Conservation (phyloP, 35 echinoderm and acorn worm genomes). For the Ophiothrix spiculata region DNA sequence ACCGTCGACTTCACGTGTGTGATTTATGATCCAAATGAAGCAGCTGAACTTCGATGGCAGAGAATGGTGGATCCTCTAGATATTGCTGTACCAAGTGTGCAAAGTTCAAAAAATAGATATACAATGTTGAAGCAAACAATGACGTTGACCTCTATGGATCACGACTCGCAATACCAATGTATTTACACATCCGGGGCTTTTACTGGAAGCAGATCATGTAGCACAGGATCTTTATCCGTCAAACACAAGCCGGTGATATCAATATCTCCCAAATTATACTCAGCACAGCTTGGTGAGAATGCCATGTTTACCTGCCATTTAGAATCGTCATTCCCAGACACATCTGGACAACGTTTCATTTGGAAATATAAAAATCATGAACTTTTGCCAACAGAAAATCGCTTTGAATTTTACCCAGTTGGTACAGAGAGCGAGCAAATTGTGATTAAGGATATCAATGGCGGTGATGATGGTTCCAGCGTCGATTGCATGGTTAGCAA, state of each 20-base stretch:
- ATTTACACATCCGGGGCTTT: neutral
- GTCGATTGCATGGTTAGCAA: slow-evolving; percentile 37
- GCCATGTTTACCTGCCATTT: slow-evolving; percentile 39
- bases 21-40: neutral
- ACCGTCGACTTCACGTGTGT: slow-evolving; percentile 62
- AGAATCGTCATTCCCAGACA: slow-evolving; percentile 30
- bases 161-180: slow-evolving; percentile 39
- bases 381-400: neutral
- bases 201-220: slow-evolving; percentile 11
- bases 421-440: neutral
- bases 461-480: slow-evolving; percentile 17
- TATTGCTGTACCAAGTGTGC: neutral
- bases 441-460: slow-evolving; percentile 6
- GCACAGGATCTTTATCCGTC: slow-evolving; percentile 38
- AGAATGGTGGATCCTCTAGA: neutral
- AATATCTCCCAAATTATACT: slow-evolving; percentile 17
- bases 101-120: slow-evolving; percentile 19
- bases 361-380: slow-evolving; percentile 18
- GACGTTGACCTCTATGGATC: slow-evolving; percentile 29
- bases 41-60: neutral
- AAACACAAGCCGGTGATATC: slow-evolving; percentile 31
- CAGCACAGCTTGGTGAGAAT: slow-evolving; percentile 12
- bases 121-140: slow-evolving; percentile 33
- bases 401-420: slow-evolving; percentile 17
- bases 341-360: slow-evolving; percentile 3